Percentiles rank a stretch among this genome's conserved stretches.
Evolutionary conservation across 2,113 vertebrate genomes (phyloP).

Genomic region (Silurus meridionalis): DNA sequence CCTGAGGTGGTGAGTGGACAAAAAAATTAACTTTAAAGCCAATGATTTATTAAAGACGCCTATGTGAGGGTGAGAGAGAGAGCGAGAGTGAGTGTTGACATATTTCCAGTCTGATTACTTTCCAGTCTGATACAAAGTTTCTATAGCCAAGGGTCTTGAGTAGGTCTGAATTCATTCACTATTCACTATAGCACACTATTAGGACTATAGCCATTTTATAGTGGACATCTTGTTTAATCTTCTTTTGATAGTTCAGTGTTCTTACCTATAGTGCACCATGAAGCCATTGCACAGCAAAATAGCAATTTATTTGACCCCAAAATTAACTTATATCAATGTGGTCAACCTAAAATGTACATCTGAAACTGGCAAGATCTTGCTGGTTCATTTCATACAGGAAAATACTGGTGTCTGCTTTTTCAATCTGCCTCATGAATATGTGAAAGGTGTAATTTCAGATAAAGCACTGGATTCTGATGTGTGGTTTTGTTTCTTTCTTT

Average conservation of each 20-base stretch:
- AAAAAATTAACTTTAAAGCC: neutral
- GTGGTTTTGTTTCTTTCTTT: neutral
- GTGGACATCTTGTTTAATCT: neutral
- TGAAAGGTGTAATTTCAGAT: neutral
- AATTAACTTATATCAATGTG: neutral
- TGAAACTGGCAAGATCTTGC: neutral
- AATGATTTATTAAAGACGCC: neutral
- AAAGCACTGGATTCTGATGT: neutral
- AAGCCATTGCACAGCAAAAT: neutral
- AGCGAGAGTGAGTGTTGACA: neutral
- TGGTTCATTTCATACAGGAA: neutral
- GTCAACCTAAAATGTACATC: neutral
- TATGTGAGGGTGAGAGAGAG: neutral
- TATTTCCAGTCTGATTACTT: neutral
- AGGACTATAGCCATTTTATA: neutral
- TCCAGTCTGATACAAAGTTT: neutral
- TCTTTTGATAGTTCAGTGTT: neutral
- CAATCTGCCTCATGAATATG: neutral
- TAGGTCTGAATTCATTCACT: neutral
- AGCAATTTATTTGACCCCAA: neutral
- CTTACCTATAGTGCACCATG: neutral
- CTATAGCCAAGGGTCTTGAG: neutral
- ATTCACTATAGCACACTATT: neutral
- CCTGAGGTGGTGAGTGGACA: conserved; percentile 74
- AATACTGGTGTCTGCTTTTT: neutral